phyloP scores from a whole-genome alignment of 2,888 invertebrate species.

The Andrena chrysosceles region DNA sequence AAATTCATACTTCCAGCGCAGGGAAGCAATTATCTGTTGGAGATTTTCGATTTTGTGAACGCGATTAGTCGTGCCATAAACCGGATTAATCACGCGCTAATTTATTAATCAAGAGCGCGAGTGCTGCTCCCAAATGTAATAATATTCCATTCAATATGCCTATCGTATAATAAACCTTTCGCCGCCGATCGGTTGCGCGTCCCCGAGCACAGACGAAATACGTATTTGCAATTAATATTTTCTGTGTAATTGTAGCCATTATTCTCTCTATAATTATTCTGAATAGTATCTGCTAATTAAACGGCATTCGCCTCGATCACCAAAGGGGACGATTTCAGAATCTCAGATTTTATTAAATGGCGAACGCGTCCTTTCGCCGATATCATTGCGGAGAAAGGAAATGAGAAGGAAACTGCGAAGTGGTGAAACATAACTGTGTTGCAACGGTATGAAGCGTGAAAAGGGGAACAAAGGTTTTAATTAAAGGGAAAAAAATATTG shows the following conservation, averaged over 20 bases:
- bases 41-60: background rate
- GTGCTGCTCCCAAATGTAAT: background rate
- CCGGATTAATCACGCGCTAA: constrained; percentile 3
- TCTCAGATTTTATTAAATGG: background rate
- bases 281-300: background rate
- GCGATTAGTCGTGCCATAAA: background rate
- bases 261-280: background rate
- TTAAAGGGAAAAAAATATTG: background rate
- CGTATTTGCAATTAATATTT: constrained; percentile 3
- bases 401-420: background rate
- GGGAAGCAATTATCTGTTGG: background rate
- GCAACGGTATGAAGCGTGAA: background rate
- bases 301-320: background rate
- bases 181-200: background rate
- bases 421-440: background rate
- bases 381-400: background rate
- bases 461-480: background rate
- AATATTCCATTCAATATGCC: background rate
- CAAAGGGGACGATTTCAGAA: background rate
- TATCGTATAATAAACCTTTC: background rate
- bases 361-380: background rate
- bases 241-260: background rate
- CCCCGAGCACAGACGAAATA: background rate
- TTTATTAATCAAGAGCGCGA: background rate
- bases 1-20: background rate